These are phyloP conservation scores for Carassius gibelio DNA, from an alignment of 2,113 vertebrate species.

Conservation along the genomic window DNA sequence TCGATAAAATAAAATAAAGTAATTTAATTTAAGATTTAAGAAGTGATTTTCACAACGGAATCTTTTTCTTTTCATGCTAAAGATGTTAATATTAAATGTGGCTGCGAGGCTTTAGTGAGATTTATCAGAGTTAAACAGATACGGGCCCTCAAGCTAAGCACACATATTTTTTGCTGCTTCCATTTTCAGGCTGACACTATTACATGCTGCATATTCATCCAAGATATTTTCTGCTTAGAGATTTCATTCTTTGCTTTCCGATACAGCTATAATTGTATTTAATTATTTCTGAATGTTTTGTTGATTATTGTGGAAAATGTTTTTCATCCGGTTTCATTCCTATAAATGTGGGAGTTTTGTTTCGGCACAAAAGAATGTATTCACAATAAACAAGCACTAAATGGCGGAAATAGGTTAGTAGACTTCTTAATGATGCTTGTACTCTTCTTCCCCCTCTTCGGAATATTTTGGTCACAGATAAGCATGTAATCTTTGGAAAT, in stretches of 20 bases:
- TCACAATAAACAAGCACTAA: conserved; percentile 44
- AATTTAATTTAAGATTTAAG: conserved; percentile 53
- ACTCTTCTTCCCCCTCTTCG: conserved; percentile 3
- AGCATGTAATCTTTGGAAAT: conserved; percentile 33
- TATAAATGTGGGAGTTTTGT: neutral
- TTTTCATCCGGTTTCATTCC: neutral
- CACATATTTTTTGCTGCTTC: conserved; percentile 44
- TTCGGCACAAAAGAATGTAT: neutral
- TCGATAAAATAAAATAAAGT: conserved; percentile 47
- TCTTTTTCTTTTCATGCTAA: conserved; percentile 56
- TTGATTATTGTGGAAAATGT: neutral
- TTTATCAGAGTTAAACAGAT: conserved; percentile 74
- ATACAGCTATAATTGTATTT: neutral
- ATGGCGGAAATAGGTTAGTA: conserved; percentile 38
- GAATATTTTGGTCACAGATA: conserved; percentile 29
- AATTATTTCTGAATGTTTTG: neutral
- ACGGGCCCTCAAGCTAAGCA: conserved; percentile 59
- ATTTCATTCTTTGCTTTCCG: neutral
- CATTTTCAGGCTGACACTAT: conserved; percentile 56
- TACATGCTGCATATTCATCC: conserved; percentile 40
- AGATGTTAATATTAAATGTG: conserved; percentile 63
- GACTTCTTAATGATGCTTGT: conserved; percentile 33
- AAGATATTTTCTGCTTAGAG: neutral
- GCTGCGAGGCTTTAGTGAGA: conserved; percentile 60
- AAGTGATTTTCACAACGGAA: conserved; percentile 23